Evolutionary conservation across 2,797 vertebrate genomes (phyloP), one percentile per base, ranked within the genome.

Genomic region (Eulemur rubriventer): DNA sequence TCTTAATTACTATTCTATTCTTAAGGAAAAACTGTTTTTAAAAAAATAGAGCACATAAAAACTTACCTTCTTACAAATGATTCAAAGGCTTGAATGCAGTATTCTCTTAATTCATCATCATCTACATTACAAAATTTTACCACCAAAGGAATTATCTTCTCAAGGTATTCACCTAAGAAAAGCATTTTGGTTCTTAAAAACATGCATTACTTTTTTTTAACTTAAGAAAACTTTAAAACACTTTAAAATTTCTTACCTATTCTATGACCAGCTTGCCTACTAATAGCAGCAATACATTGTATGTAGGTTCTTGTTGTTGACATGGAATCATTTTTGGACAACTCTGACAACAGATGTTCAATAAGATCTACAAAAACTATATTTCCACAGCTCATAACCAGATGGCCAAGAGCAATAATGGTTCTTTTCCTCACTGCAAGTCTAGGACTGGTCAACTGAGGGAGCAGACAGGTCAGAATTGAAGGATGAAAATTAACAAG

Each of bases 21-120:
- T 95, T 80, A 88, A 95, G 46, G 38, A 50, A 70, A 79, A 43
- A 20, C 0, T 33, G 57, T 7, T 2, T 78, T 85, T 80, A 57
- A 91, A 96, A 86, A 75, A 2, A 86, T 26, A 75, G 33, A 80
- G 48, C 63, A 65, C 63, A 63, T 89, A 81, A 96, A 93, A 95
- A 86, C 82, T 96, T 98, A 99, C 99, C 99, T 99, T 98, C 99
- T 99, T 91, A 99, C 99, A 96, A 99, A 99, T 91, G 99, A 99
- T 98, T 99, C 99, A 87, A 99, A 99, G 86, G 99, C 99, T 99
- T 99, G 99, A 99, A 99, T 99, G 99, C 99, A 99, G 98, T 99
- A 99, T 93, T 99, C 99, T 98, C 99, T 98, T 95, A 99, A 99
- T 97, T 99, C 99, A 87, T 99, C 99, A 65, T 99, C 99, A 73